Base-by-base conservation (phyloP, 2,888 invertebrate genomes). In the Rhingia rostrata region DNA sequence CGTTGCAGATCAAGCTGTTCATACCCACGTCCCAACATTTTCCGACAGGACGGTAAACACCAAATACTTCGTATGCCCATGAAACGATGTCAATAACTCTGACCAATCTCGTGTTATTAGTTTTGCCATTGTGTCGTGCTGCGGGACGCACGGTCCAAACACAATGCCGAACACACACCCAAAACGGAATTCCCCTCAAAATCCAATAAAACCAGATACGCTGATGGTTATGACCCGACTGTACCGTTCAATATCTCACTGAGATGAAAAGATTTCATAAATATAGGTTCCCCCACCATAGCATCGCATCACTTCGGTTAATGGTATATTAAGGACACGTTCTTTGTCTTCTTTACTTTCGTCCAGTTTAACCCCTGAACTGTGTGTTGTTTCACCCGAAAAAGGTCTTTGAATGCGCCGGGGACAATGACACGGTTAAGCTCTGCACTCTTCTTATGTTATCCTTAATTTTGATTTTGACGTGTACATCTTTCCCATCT, bases 81-180 rank as follows among this genome's bases (percentile, higher is more conserved):
- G 56, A 56, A 56, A 9, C n/a, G 33, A 35, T 49, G 75, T 39
- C 75, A 75, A 75, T 81, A 63, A 69, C 67, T 69, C 56, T 56
- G 58, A 35, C 32, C 30, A 49, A 35, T 22, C 10, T 22, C 7
- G 51, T 60, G 41, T 60, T 70, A 53, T 61, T 53, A 61, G 53
- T 53, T 61, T 53, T 43, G 6, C 51, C 33, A 70, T 70, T 60
- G 14, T 14, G 39, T 6, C 4, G 3, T 9, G 1, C 70, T 51
- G 32, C 47, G 30, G 39, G 37, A 10, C 32, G 49, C 49, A 41
- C 12, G n/a, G 22, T 22, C 22, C 22, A 49, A 4, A n/a, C 12
- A 56, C 5, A 56, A 58, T 32, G n/a, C n/a, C 14, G 32, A 3
- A 10, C 12, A 54, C 10, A 22, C 14, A 6, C 12, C 41, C 6